Conservation (phyloP, 2,113 vertebrate species). For the Rhinogobius similis region DNA sequence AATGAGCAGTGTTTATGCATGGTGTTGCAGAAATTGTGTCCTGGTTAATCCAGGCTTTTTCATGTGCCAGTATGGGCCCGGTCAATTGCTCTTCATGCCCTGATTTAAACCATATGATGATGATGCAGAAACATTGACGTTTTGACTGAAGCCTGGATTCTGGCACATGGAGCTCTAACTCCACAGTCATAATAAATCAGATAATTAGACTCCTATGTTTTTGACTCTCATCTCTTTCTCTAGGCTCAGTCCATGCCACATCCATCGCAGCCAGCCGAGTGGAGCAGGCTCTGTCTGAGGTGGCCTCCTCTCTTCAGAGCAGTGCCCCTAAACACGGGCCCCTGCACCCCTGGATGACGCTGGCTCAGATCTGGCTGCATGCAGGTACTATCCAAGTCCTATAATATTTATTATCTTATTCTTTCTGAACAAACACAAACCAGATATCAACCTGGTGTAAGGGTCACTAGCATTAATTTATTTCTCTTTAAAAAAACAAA, state of each 20-base stretch:
- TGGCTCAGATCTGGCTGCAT: conserved; percentile 99
- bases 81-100: conserved; percentile 16
- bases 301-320: conserved; percentile 96
- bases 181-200: conserved; percentile 9
- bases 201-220: no score
- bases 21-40: conserved; percentile 20
- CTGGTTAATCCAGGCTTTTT: conserved; percentile 41
- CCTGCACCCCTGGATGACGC: conserved; percentile 97
- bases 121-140: conserved; percentile 1
- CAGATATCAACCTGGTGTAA: no score
- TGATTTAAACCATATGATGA: background rate
- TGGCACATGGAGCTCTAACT: conserved; percentile 31
- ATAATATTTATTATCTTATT: background rate
- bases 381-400: conserved; percentile 81
- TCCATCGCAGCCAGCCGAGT: conserved; percentile 96
- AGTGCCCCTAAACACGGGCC: conserved; percentile 95
- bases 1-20: conserved; percentile 54
- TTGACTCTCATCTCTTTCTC: background rate
- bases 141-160: conserved; percentile 27
- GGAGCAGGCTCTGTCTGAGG: conserved; percentile 95
- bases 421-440: background rate
- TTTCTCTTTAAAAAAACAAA: background rate
- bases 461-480: no score
- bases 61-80: conserved; percentile 23
- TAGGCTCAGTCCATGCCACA: conserved; percentile 94